Evolutionary conservation across 1,140 invertebrate genomes (phyloP).

Genomic region (Harlomillsia oculata): DNA sequence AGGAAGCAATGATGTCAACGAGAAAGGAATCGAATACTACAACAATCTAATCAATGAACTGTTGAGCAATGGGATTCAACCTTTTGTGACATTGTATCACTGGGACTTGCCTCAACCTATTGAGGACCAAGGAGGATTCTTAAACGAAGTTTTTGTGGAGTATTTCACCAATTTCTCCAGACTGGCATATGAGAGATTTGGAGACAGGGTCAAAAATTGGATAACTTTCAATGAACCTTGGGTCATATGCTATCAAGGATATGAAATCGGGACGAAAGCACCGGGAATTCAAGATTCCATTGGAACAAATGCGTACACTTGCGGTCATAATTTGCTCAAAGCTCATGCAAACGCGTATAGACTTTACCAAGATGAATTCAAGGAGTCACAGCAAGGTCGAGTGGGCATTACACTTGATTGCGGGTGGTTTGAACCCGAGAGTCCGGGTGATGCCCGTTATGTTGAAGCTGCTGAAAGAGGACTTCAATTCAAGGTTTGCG

Average conservation of each 20-base stretch:
- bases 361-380: conserved; percentile 25
- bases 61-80: conserved; percentile 36
- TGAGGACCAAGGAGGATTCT: conserved; percentile 27
- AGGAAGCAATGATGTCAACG: conserved; percentile 37
- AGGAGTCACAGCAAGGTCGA: conserved; percentile 2
- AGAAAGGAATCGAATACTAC: conserved; percentile 40
- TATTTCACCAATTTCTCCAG: conserved; percentile 29
- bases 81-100: conserved; percentile 41
- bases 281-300: not conserved
- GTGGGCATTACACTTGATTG: conserved; percentile 21
- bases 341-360: conserved; percentile 18
- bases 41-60: conserved; percentile 38
- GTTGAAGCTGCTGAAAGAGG: conserved; percentile 12
- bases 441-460: conserved; percentile 11
- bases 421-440: conserved; percentile 8
- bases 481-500: conserved; percentile 36
- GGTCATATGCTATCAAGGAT: conserved; percentile 50
- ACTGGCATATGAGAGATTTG: conserved; percentile 23
- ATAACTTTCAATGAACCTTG: conserved; percentile 36
- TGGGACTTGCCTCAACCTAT: conserved; percentile 37
- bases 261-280: conserved; percentile 40
- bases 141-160: conserved; percentile 22
- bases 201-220: conserved; percentile 35
- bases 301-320: conserved; percentile 1
- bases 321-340: conserved; percentile 13